Evolutionary conservation across 2,888 invertebrate species (phyloP).

Genomic region (Xylota sylvarum): DNA sequence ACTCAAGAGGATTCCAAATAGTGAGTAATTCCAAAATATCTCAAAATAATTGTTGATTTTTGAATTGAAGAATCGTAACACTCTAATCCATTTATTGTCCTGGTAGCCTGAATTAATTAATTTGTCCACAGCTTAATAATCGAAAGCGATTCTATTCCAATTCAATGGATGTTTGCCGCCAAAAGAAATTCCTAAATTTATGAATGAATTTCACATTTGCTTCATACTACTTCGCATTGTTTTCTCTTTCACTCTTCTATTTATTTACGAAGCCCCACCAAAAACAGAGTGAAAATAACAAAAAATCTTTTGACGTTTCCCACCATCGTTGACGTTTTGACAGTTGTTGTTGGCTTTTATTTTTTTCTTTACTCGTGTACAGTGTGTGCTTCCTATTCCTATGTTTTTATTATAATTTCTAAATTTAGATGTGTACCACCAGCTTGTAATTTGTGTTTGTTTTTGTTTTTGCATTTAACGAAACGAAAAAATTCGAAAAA

Average conservation of each 20-base stretch:
- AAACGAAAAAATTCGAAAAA: slow-evolving; percentile 55
- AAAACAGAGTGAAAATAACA: slow-evolving; percentile 22
- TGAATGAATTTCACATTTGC: slow-evolving; percentile 60
- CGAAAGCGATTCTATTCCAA: background rate
- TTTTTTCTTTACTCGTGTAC: slow-evolving; percentile 48
- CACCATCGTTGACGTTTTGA: slow-evolving; percentile 38
- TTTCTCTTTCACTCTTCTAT: slow-evolving; percentile 45
- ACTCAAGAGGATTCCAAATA: too few species aligned
- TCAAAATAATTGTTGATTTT: too few species aligned
- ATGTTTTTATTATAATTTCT: slow-evolving; percentile 73
- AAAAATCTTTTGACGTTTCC: slow-evolving; percentile 56
- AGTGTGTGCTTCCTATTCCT: slow-evolving; percentile 62
- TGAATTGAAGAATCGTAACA: too few species aligned
- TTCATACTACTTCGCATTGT: slow-evolving; percentile 14
- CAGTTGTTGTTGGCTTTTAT: slow-evolving; percentile 44
- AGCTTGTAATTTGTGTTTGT: slow-evolving; percentile 52
- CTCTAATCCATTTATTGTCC: background rate
- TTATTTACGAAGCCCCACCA: slow-evolving; percentile 63
- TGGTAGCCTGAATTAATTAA: background rate
- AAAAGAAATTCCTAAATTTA: background rate
- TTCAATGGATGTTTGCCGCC: background rate
- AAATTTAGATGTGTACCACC: slow-evolving; percentile 67
- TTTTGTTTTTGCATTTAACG: slow-evolving; percentile 46
- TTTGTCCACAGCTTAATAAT: slow-evolving; percentile 14
- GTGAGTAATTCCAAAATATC: too few species aligned